Percentiles rank a stretch among this genome's conserved stretches.
Evolutionary conservation across 2,797 vertebrate genomes (phyloP).

Genomic region (Kryptopterus vitreolus): DNA sequence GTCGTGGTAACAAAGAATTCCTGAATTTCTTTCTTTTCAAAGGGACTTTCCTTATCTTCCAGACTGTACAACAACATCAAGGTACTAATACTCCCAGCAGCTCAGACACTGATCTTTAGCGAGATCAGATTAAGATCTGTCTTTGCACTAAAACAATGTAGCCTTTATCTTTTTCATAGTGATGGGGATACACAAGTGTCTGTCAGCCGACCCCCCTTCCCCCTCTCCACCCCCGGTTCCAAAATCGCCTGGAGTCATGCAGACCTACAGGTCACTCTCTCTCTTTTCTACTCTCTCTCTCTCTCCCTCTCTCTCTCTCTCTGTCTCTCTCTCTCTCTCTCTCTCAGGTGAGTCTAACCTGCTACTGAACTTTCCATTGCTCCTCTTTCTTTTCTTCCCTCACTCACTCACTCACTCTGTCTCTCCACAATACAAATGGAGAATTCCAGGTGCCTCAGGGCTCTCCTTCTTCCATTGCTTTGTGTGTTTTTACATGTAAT

Average conservation of each 20-base stretch:
- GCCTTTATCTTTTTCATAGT: slow-evolving; percentile 66
- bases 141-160: slow-evolving; percentile 66
- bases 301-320: slow-evolving; percentile 48
- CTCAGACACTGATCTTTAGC: slow-evolving; percentile 51
- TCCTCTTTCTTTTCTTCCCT: slow-evolving; percentile 49
- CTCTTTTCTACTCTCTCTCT: slow-evolving; percentile 55
- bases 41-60: slow-evolving; percentile 42
- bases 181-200: slow-evolving; percentile 61
- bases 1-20: slow-evolving; percentile 8
- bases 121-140: slow-evolving; percentile 57
- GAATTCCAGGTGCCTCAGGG: slow-evolving; percentile 71
- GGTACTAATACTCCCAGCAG: slow-evolving; percentile 45
- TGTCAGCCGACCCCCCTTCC: slow-evolving; percentile 56
- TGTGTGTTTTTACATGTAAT: slow-evolving; percentile 72
- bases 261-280: slow-evolving; percentile 62
- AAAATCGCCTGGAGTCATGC: slow-evolving; percentile 60
- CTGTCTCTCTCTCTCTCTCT: slow-evolving; percentile 54
- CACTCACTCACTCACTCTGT: slow-evolving; percentile 49
- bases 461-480: slow-evolving; percentile 66
- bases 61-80: slow-evolving; percentile 44
- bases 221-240: slow-evolving; percentile 27
- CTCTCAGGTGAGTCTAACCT: slow-evolving; percentile 69
- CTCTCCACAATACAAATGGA: slow-evolving; percentile 67
- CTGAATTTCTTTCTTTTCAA: slow-evolving; percentile 11
- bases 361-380: slow-evolving; percentile 73